These are phyloP conservation scores for Microcebus lehilahytsara DNA, from an alignment of 2,113 vertebrate genomes.

Conservation along the genomic window DNA sequence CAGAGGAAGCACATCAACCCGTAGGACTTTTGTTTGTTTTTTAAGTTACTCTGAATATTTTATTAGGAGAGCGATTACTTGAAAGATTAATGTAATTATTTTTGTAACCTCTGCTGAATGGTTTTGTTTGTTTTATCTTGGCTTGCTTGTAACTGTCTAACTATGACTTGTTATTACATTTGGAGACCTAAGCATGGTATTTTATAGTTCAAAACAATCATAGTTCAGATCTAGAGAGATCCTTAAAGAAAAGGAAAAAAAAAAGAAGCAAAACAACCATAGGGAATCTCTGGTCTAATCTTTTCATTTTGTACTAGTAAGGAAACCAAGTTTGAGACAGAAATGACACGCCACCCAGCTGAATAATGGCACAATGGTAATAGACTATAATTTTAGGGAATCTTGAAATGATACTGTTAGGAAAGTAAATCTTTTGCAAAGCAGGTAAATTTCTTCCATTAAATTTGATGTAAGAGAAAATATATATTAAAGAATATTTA, in stretches of 20 bases:
- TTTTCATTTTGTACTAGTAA: neutral
- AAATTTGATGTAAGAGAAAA: neutral
- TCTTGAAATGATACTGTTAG: neutral
- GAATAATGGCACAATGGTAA: neutral
- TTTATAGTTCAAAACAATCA: neutral
- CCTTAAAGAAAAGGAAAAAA: too few relatives aligned
- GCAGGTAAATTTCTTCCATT: neutral
- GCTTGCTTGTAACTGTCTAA: neutral
- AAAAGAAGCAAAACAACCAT: neutral
- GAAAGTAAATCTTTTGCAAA: neutral
- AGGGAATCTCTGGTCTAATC: neutral
- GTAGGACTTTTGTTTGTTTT: constrained; percentile 78
- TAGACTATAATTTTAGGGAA: neutral
- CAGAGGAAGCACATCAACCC: constrained; percentile 89
- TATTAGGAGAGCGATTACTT: neutral
- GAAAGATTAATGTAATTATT: neutral
- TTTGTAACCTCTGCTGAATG: neutral
- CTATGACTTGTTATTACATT: neutral
- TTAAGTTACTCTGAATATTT: neutral
- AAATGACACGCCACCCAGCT: neutral
- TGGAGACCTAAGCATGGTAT: neutral
- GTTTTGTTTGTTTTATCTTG: neutral
- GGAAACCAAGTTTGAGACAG: neutral
- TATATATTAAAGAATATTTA: neutral
- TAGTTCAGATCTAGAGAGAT: too few relatives aligned